Evolutionary conservation across 2,888 invertebrate genomes (phyloP), one percentile per base, ranked within the genome.

Genomic region (Chrysolina americana): DNA sequence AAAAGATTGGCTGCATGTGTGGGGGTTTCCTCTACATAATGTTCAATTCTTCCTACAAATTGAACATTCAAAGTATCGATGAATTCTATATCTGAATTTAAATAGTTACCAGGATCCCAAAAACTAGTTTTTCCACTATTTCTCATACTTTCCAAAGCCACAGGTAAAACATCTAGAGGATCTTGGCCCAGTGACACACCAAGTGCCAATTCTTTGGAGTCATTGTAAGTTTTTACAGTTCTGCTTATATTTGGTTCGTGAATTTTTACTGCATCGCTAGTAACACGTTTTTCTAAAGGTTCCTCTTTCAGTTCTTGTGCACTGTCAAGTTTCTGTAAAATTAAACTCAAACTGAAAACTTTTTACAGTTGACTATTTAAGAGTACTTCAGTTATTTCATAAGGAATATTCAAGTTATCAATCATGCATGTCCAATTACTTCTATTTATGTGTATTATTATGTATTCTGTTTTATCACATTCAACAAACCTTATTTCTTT

Each of bases 101-200:
- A 28, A 8, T 53, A 71, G 62, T 68, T 56, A 76, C 76, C 73
- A 41, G 70, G 48, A 23, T 80, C 82, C 80, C 80, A 80, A 78
- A 81, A 79, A n/a, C 59, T 74, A 64, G 75, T 79, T 78, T 64
- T 74, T 28, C 80, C 79, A 71, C 79, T 79, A 74, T 82, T 81
- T 17, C 79, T 78, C 47, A 80, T 83, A 13, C 81, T 81, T 73
- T 85, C 85, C 79, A 89, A 89, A 0, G 89, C 88, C n/a, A 89
- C 89, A 68, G 90, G 84, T 63, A 91, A 89, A 0, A 89, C 79
- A 77, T 83, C 91, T 70, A 92, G 83, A 74, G 92, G 86, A 83
- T 92, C 92, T 81, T 92, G 91, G 0, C 92, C 92, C 21, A 92
- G 86, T 71, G 91, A 91, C 80, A 92, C 91, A 81, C 91, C 91